phyloP scores from a whole-genome alignment of 2,888 invertebrate species.

The Chorisops tibialis region DNA sequence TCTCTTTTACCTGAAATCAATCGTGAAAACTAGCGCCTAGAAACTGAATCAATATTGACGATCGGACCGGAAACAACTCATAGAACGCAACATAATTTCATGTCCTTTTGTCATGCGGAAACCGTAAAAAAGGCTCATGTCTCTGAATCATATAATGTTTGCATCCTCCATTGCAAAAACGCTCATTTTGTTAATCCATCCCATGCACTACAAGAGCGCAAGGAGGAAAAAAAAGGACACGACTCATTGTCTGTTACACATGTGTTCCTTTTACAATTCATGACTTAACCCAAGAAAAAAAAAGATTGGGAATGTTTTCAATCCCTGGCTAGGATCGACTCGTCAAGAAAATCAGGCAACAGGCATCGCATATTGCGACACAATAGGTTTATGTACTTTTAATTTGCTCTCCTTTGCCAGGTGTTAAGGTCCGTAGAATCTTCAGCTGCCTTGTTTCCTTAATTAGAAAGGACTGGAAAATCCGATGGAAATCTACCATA shows the following conservation, averaged over 20 bases:
- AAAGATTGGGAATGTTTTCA: background rate
- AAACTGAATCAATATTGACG: background rate
- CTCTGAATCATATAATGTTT: too few relatives aligned
- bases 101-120: background rate
- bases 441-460: slow-evolving; percentile 15
- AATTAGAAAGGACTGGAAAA: slow-evolving; percentile 19
- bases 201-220: too few relatives aligned
- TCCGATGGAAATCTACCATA: slow-evolving; percentile 2
- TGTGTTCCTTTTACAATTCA: background rate
- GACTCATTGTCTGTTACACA: too few relatives aligned
- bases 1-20: background rate
- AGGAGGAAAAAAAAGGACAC: too few relatives aligned
- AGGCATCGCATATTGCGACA: slow-evolving; percentile 5
- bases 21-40: background rate
- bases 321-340: too few relatives aligned
- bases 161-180: too few relatives aligned
- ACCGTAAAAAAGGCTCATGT: too few relatives aligned
- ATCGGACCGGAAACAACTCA: slow-evolving; percentile 9
- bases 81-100: slow-evolving; percentile 10
- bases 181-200: too few relatives aligned
- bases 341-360: background rate
- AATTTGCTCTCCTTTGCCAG: slow-evolving; percentile 23
- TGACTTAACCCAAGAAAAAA: background rate
- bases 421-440: slow-evolving; percentile 17
- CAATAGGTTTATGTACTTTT: slow-evolving; percentile 1